A percentile compares a stretch with the other conserved stretches of the same genome.
Conservation (phyloP, 2,113 vertebrate species). For the Mixornis gularis region DNA sequence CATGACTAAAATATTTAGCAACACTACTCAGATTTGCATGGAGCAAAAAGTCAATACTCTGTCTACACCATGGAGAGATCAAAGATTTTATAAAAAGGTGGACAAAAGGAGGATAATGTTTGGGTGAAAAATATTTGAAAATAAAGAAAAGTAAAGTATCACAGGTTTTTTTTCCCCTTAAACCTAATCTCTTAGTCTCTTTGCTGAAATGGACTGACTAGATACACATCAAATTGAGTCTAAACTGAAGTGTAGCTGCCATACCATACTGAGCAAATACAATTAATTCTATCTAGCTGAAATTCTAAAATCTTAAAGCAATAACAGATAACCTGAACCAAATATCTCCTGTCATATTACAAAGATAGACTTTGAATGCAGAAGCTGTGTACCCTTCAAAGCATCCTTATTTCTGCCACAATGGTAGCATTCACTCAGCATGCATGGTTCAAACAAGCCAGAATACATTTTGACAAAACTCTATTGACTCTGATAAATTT, state of each 20-base stretch:
- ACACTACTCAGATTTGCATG: slow-evolving; percentile 26
- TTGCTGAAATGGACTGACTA: neutral
- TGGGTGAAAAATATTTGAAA: slow-evolving; percentile 23
- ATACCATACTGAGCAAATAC: neutral
- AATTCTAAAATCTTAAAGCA: neutral
- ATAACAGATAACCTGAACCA: neutral
- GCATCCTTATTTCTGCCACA: neutral
- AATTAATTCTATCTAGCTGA: neutral
- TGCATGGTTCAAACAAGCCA: neutral
- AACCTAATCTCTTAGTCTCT: neutral
- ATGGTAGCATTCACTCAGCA: neutral
- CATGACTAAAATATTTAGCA: slow-evolving; percentile 62
- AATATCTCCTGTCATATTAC: neutral
- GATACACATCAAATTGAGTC: neutral
- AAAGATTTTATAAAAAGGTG: slow-evolving; percentile 19
- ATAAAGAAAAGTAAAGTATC: neutral
- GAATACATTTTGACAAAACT: neutral
- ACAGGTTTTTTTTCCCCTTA: neutral
- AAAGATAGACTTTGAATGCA: neutral
- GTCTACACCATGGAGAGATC: neutral
- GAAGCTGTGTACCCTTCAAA: neutral
- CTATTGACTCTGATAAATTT: neutral
- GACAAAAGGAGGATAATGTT: neutral
- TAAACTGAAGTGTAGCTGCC: neutral
- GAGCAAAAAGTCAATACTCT: slow-evolving; percentile 12